These are phyloP conservation scores for Coptotermes formosanus DNA, from an alignment of 1,140 invertebrate species.

Conservation along the genomic window DNA sequence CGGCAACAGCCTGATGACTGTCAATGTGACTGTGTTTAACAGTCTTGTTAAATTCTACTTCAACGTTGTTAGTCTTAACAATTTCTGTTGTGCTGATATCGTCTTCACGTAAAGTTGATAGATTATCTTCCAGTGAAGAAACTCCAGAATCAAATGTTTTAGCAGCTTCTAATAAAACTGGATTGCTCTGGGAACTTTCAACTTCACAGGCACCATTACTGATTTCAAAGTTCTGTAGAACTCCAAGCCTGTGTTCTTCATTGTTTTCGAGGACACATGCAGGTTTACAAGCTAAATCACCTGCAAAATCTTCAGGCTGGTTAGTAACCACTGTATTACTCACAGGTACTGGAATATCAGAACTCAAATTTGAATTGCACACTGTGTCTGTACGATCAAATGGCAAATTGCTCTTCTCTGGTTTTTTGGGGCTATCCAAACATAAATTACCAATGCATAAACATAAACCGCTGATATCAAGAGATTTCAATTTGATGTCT, in stretches of 20 bases:
- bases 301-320: not conserved
- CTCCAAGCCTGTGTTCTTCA: not conserved
- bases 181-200: not conserved
- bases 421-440: not conserved
- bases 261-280: not conserved
- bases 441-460: not conserved
- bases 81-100: not conserved
- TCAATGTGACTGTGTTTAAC: not conserved
- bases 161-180: not conserved
- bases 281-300: not conserved
- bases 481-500: not conserved
- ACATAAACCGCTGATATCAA: constrained; percentile 11
- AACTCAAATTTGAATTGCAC: not conserved
- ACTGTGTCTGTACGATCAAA: not conserved
- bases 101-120: not conserved
- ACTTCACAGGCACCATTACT: not conserved
- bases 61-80: not conserved
- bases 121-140: not conserved
- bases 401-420: not conserved
- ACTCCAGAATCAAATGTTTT: not conserved
- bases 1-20: not conserved
- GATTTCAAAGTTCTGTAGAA: not conserved
- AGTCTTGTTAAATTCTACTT: not conserved
- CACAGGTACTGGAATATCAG: not conserved
- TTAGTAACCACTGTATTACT: not conserved